Conservation (phyloP, 2,888 invertebrate genomes). For the Amblyjoppa proteus region DNA sequence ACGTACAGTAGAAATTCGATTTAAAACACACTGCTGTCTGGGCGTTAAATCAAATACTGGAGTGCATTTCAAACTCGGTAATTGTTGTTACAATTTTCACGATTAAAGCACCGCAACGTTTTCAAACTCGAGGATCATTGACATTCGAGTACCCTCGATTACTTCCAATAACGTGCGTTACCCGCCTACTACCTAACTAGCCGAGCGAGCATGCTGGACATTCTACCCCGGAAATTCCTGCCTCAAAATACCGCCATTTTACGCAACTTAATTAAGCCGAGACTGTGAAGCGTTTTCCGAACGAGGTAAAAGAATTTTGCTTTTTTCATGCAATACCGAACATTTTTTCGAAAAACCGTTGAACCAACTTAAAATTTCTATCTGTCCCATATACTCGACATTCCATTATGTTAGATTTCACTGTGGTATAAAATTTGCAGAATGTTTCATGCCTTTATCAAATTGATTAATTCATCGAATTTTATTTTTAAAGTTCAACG, state of each 20-base stretch:
- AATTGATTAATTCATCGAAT: not conserved
- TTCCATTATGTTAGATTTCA: not conserved
- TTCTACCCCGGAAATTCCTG: slow-evolving; percentile 1
- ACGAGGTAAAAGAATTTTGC: not conserved
- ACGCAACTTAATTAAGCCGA: not conserved
- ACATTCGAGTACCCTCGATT: slow-evolving; percentile 32
- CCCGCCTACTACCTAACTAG: not conserved
- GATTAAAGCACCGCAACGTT: slow-evolving; percentile 2
- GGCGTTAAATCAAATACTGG: not conserved
- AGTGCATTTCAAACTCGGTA: not conserved
- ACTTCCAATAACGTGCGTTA: slow-evolving; percentile 25
- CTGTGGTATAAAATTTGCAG: not conserved
- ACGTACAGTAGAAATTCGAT: not conserved
- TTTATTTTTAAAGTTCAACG: not conserved
- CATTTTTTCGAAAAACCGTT: not conserved
- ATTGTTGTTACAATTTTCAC: slow-evolving; percentile 19
- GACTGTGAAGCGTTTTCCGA: not conserved
- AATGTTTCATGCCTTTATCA: not conserved
- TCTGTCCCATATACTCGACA: not conserved
- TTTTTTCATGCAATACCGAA: not conserved
- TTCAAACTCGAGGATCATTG: slow-evolving; percentile 27
- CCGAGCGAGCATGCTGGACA: slow-evolving; percentile 3
- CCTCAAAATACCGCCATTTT: not conserved
- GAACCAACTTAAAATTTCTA: not conserved
- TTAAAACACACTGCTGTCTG: not conserved